A percentile compares a stretch with the other conserved stretches of the same genome.
Evolutionary conservation across 2,888 invertebrate species (phyloP).

Genomic region (Notodonta dromedarius): DNA sequence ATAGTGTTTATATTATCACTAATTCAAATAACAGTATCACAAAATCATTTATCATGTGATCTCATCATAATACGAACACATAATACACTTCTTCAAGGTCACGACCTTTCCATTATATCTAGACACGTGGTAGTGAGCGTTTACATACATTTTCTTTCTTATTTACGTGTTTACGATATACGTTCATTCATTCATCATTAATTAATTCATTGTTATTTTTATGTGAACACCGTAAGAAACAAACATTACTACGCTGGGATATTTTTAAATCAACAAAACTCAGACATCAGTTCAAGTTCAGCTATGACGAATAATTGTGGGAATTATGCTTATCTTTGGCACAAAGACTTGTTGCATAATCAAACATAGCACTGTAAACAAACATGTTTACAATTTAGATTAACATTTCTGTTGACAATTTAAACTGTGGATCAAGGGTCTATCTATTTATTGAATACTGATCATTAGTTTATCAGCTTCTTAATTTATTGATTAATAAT

Average conservation of each 20-base stretch:
- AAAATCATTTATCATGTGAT: no score
- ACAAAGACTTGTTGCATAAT: conserved; percentile 5
- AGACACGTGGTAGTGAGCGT: background rate
- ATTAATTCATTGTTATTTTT: background rate
- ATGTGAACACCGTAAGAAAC: background rate
- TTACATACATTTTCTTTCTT: background rate
- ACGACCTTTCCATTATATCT: background rate
- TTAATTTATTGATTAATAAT: no score
- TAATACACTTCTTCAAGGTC: no score
- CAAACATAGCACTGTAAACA: background rate
- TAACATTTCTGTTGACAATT: conserved; percentile 2
- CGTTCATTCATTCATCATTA: background rate
- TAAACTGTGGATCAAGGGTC: background rate
- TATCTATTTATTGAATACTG: background rate
- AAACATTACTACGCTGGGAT: background rate
- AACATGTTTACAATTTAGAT: conserved; percentile 1
- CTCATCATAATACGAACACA: no score
- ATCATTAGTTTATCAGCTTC: background rate
- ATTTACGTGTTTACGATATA: conserved; percentile 4
- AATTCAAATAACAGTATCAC: no score
- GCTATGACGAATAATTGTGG: conserved; percentile 5
- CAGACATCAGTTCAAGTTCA: conserved; percentile 9
- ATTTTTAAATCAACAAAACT: background rate
- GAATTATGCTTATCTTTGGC: conserved; percentile 9
- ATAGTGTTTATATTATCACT: no score